Evolutionary conservation across 2,797 vertebrate genomes (phyloP), one percentile per base, ranked within the genome.

Genomic region (Sebastes steindachneri): DNA sequence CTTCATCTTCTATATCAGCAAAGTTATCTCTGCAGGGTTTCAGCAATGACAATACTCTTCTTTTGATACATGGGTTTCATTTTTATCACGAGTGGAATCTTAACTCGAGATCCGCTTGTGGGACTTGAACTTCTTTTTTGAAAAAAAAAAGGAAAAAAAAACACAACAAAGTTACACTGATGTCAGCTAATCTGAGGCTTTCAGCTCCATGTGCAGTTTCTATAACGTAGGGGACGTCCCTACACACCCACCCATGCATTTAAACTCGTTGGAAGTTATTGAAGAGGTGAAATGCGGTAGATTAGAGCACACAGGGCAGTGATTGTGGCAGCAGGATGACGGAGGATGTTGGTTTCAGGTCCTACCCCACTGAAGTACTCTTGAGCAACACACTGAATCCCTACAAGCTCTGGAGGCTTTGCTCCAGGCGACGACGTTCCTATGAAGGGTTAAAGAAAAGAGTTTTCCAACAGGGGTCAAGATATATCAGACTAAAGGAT

Each of bases 131-230:
- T 83, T 86, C 45, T 77, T 83, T 89, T 86, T 90, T 62, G 10
- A 17, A 19, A 54, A 68, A 28, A 70, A 68, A 79, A 74, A 4
- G 2, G 9, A 25, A 48, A 28, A 26, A 57, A 26, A 57, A 77
- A 74, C 68, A 73, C 26, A 35, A 80, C 23, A 60, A 69, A 37
- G 72, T 88, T 88, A 89, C 74, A 86, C 79, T 91, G 92, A 93
- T 93, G 93, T 94, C 92, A 93, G 89, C 84, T 77, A 69, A 84
- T 86, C 78, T 86, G 80, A 93, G 68, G 86, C 57, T 89, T 92
- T 89, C 62, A 66, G 79, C 81, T 80, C 73, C 73, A 87, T 83
- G 67, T 85, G 72, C 83, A 79, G 85, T 85, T 92, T 90, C 26
- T 89, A 68, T 63, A 23, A 64, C 21, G 15, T 57, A 7, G 79